Base-by-base conservation (phyloP, 2,113 vertebrate genomes). In the Callorhinus ursinus region DNA sequence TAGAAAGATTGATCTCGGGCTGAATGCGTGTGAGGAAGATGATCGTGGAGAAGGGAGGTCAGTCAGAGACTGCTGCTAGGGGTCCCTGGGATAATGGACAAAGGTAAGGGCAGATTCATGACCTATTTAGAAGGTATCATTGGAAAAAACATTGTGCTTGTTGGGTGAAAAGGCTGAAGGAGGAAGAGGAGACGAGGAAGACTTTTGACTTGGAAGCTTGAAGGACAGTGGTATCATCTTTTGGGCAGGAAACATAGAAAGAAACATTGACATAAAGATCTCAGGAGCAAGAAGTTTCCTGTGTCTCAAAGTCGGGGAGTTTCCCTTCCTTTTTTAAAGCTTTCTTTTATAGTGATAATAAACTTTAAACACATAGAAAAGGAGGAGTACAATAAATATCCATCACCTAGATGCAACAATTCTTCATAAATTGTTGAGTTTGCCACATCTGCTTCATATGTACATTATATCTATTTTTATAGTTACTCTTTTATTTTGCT, bases 11-110 rank as follows among this genome's bases (percentile, higher is more conserved):
- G 26, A 61, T 46, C 33, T 19, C 28, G 67, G 10, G 39, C 63
- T 13, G 9, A 76, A n/a, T 4, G 9, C 10, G 1, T 28, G 9
- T 59, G 59, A 53, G 31, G 42, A 85, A 84, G 22, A 24, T 11
- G 33, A 24, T 2, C 5, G 1, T 0, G 10, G 33, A 51, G 15
- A 5, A 91, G 3, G 5, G 10, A 8, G 11, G 0, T n/a, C 19
- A 31, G 33, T 18, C 13, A 49, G n/a, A 72, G 67, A 26, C 33
- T 13, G 5, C 39, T 15, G 18, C 28, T 9, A 1, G 71, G 22
- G 24, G 39, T 22, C 4, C n/a, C 71, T 16, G 1, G 26, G 26
- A 57, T 7, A 11, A 3, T 3, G 53, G 42, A 80, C 67, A 24
- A 9, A 6, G 57, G 65, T 51, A 6, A 3, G 36, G 71, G 39